Percentiles rank a stretch among this genome's conserved stretches.
These are phyloP conservation scores for Andricus quercusramuli DNA, from an alignment of 2,888 invertebrate genomes.

Conservation along the genomic window DNA sequence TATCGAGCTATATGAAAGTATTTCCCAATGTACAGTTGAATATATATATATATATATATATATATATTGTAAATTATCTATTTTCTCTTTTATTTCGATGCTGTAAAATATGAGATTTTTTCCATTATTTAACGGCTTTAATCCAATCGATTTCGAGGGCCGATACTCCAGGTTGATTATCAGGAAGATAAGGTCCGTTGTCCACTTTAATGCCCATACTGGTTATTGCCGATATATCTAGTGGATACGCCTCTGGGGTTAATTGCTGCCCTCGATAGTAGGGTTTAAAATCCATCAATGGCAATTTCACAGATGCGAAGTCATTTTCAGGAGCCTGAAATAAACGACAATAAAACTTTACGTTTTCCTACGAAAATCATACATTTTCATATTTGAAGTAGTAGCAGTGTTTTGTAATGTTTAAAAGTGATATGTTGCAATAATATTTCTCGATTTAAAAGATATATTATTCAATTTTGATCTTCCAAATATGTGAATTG, in stretches of 20 bases:
- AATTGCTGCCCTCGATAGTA: conserved; percentile 76
- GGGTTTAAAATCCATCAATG: conserved; percentile 75
- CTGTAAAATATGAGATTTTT: conserved; percentile 1
- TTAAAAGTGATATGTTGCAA: too few relatives aligned
- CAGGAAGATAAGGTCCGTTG: conserved; percentile 77
- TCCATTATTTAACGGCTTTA: conserved; percentile 67
- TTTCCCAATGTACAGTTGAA: background rate
- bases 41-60: background rate
- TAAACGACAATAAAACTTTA: background rate
- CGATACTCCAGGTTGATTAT: conserved; percentile 78
- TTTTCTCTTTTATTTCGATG: background rate
- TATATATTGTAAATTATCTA: background rate
- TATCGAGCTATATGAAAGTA: background rate
- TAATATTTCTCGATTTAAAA: too few relatives aligned
- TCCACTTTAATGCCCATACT: conserved; percentile 78
- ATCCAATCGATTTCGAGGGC: conserved; percentile 79
- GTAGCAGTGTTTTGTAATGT: too few relatives aligned
- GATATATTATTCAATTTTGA: too few relatives aligned
- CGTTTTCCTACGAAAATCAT: background rate
- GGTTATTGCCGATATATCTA: conserved; percentile 76
- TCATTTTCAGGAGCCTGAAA: conserved; percentile 71
- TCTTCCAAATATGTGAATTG: too few relatives aligned
- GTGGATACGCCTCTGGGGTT: conserved; percentile 68
- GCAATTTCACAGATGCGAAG: conserved; percentile 70
- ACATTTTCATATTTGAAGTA: background rate